These are phyloP conservation scores for Melierax canorus DNA, from an alignment of 2,113 vertebrate genomes.

Conservation along the genomic window DNA sequence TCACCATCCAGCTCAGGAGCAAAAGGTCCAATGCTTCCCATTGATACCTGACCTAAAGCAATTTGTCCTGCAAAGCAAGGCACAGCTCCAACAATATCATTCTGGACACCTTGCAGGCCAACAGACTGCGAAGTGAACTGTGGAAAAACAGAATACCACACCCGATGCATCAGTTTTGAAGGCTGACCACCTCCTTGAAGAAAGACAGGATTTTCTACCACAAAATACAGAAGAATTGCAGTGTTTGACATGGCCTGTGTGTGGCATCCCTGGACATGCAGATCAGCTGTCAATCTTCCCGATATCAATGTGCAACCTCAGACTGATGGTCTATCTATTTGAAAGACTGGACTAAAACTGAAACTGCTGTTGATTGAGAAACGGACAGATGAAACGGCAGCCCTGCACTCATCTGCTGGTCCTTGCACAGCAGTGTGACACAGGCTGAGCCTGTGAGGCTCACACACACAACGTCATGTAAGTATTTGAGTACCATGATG, in stretches of 20 bases:
- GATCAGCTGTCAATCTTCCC: not conserved
- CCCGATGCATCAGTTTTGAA: not conserved
- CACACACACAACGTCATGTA: rapidly evolving
- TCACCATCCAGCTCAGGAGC: not conserved
- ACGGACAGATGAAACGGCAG: not conserved
- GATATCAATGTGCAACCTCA: not conserved
- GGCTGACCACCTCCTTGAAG: not conserved
- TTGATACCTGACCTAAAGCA: not conserved
- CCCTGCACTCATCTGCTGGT: too few species aligned
- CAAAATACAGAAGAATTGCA: not conserved
- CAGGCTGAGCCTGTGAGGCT: not conserved
- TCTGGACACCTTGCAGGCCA: not conserved
- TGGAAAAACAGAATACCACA: not conserved
- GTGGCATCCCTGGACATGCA: not conserved
- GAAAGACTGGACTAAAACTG: not conserved
- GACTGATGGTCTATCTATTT: not conserved
- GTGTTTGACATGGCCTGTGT: not conserved
- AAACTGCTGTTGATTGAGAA: not conserved
- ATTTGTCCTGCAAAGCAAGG: not conserved
- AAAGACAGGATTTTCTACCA: not conserved
- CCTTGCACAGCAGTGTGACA: not conserved
- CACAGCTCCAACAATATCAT: not conserved
- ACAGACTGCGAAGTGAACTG: not conserved
- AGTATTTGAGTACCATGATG: not conserved
- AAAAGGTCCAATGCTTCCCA: not conserved